Evolutionary conservation across 2,797 vertebrate genomes (phyloP).

Genomic region (Thaleichthys pacificus): DNA sequence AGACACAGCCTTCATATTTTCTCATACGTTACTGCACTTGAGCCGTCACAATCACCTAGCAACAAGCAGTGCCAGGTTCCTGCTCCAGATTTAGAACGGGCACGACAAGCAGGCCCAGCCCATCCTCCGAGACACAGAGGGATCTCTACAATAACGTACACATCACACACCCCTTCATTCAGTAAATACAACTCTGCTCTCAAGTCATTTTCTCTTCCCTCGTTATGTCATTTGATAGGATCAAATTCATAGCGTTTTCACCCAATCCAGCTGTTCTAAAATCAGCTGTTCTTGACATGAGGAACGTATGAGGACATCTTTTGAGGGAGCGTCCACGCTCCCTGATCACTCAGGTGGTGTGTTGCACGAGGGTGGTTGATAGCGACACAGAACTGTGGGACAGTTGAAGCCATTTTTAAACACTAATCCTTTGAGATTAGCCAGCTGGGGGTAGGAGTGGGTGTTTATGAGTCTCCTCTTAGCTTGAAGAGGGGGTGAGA

Average conservation of each 20-base stretch:
- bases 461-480: background rate
- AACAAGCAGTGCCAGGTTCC: background rate
- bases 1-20: background rate
- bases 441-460: conserved; percentile 37
- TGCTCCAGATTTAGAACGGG: background rate
- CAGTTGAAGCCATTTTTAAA: conserved; percentile 34
- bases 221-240: background rate
- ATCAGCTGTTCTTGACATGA: too few species aligned
- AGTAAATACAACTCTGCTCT: background rate
- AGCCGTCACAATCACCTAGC: conserved; percentile 13
- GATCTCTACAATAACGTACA: background rate
- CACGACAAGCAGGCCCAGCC: background rate
- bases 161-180: too few species aligned
- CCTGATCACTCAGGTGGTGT: background rate
- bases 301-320: background rate
- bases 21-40: background rate
- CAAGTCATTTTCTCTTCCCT: background rate
- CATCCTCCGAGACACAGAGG: background rate
- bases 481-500: background rate
- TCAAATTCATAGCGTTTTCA: too few species aligned
- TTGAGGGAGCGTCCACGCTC: background rate
- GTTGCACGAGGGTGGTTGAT: background rate
- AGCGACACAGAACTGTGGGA: conserved; percentile 26
- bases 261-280: background rate
- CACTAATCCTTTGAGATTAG: conserved; percentile 43